phyloP scores from a whole-genome alignment of 2,888 invertebrate species.

The Neocrepidodera transversa region DNA sequence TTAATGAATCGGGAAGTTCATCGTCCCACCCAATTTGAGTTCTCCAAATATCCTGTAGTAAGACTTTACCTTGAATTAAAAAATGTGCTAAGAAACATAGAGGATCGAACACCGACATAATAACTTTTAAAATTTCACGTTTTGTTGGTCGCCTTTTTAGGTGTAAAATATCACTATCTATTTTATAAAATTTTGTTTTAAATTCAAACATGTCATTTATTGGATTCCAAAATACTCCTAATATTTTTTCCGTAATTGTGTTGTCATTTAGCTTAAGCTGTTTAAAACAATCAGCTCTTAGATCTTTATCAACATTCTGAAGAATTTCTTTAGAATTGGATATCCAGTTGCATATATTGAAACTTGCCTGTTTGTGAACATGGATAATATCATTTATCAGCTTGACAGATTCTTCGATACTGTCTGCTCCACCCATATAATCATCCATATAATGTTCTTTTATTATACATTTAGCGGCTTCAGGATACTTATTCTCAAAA shows the following conservation, averaged over 20 bases:
- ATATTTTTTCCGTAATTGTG: too few relatives aligned
- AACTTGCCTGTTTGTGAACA: conserved; percentile 4
- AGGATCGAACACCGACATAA: too few relatives aligned
- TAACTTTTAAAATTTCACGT: too few relatives aligned
- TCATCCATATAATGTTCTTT: conserved; percentile 21
- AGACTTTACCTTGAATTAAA: too few relatives aligned
- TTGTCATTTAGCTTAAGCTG: too few relatives aligned
- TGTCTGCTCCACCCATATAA: conserved; percentile 12
- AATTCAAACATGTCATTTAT: not conserved
- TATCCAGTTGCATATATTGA: conserved; percentile 9
- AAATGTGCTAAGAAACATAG: too few relatives aligned
- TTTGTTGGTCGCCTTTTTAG: conserved; percentile 1
- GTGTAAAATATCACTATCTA: not conserved
- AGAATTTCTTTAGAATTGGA: conserved; percentile 13
- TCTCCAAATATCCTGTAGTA: too few relatives aligned
- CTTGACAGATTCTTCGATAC: not conserved
- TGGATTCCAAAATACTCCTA: too few relatives aligned
- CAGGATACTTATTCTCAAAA: conserved; percentile 5
- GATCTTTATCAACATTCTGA: not conserved
- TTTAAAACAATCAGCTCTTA: too few relatives aligned
- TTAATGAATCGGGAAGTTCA: not conserved
- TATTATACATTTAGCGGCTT: conserved; percentile 5
- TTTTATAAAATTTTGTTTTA: not conserved
- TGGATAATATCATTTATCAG: conserved; percentile 13
- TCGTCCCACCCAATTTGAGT: too few relatives aligned